A percentile compares a stretch with the other conserved stretches of the same genome.
Evolutionary conservation across 1,140 invertebrate species (phyloP).

Genomic region (Catajapyx aquilonaris): DNA sequence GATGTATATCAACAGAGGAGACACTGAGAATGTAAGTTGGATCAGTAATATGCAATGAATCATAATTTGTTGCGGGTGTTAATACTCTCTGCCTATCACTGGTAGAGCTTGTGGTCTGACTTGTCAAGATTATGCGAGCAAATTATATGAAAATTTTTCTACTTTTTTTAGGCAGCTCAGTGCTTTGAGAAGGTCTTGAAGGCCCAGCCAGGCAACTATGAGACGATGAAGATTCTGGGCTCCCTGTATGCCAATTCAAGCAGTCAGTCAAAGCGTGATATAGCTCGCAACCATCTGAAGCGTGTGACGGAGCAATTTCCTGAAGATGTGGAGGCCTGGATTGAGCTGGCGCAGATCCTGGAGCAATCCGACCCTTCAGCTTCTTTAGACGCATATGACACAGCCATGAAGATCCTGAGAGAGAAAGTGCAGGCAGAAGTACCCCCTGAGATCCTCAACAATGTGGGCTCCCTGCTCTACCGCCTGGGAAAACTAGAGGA

Average conservation of each 20-base stretch:
- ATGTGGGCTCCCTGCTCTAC: constrained; percentile 88
- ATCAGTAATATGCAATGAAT: constrained; percentile 5
- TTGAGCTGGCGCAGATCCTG: constrained; percentile 93
- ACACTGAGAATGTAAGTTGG: constrained; percentile 76
- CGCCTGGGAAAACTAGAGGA: constrained; percentile 61
- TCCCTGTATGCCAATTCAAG: constrained; percentile 84
- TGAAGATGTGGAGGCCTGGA: constrained; percentile 98
- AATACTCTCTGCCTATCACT: constrained; percentile 4
- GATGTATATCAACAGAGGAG: constrained; percentile 96
- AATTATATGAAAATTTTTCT: constrained; percentile 5
- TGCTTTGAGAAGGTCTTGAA: constrained; percentile 99
- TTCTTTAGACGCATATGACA: constrained; percentile 75
- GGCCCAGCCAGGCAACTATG: constrained; percentile 91
- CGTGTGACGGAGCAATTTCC: constrained; percentile 93
- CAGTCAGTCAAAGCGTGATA: constrained; percentile 75
- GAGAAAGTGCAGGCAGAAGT: constrained; percentile 88
- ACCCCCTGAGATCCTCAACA: constrained; percentile 95
- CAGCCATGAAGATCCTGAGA: constrained; percentile 76
- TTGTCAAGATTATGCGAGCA: background rate
- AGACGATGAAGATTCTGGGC: constrained; percentile 98
- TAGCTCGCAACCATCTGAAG: constrained; percentile 72
- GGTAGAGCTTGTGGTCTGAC: background rate
- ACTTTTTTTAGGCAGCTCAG: constrained; percentile 59
- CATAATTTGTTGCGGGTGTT: constrained; percentile 2
- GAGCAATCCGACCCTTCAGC: constrained; percentile 82